Evolutionary conservation across 2,888 invertebrate genomes (phyloP).

Genomic region (Hyles lineata): DNA sequence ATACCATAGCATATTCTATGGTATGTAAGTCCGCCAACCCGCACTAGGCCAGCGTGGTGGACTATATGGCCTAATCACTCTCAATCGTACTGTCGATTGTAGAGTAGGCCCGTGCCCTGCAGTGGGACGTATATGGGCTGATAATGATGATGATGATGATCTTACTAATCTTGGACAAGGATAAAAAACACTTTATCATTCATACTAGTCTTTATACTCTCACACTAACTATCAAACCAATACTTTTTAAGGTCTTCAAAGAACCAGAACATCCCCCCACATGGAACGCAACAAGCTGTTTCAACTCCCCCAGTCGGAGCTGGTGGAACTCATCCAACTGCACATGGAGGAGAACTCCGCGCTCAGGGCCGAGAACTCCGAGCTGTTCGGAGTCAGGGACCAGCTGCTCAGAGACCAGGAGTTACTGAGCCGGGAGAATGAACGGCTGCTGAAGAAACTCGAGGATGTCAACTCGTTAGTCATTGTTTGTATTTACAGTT

Average conservation of each 20-base stretch:
- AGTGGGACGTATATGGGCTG: no score
- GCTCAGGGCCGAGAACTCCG: conserved; percentile 92
- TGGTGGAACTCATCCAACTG: conserved; percentile 93
- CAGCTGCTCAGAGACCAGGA: conserved; percentile 95
- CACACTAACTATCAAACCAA: no score
- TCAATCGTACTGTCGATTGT: no score
- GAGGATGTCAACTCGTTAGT: conserved; percentile 95
- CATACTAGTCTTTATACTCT: no score
- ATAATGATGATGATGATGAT: no score
- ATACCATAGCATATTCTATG: no score
- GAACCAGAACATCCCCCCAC: conserved; percentile 81
- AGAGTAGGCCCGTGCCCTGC: no score
- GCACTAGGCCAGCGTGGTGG: no score
- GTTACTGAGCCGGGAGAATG: conserved; percentile 95
- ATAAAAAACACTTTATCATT: no score
- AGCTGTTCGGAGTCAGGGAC: conserved; percentile 92
- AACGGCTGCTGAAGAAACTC: conserved; percentile 92
- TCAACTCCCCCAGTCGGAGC: conserved; percentile 90
- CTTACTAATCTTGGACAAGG: no score
- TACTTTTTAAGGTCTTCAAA: conserved; percentile 51
- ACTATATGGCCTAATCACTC: no score
- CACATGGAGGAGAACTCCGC: conserved; percentile 94
- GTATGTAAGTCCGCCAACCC: no score
- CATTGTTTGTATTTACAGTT: background rate
- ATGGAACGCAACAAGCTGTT: conserved; percentile 90